phyloP scores from a whole-genome alignment of 2,888 invertebrate species.

The Hybos culiciformis region DNA sequence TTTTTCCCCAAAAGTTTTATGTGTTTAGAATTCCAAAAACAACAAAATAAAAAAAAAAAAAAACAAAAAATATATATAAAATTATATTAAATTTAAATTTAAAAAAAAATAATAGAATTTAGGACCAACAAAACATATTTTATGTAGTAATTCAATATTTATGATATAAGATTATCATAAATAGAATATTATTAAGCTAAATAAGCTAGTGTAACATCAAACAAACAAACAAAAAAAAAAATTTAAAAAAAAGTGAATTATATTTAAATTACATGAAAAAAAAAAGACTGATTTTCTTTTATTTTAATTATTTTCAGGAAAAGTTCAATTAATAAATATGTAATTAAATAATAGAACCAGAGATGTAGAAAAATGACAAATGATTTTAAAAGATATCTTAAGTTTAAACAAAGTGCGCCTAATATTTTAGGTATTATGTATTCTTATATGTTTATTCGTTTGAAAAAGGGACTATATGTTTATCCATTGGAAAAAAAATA shows the following conservation, averaged over 20 bases:
- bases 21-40: constrained; percentile 13
- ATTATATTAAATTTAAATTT: constrained; percentile 11
- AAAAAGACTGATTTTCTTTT: neutral
- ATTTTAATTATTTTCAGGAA: neutral
- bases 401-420: no score
- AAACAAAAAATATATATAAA: constrained; percentile 19
- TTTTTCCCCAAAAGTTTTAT: no score
- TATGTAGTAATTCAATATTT: constrained; percentile 16
- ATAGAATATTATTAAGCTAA: constrained; percentile 15
- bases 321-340: no score
- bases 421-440: no score
- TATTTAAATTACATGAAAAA: constrained; percentile 1
- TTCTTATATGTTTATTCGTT: no score
- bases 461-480: no score
- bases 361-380: no score
- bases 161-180: constrained; percentile 5
- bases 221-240: constrained; percentile 7
- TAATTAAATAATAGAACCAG: no score
- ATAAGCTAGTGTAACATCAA: constrained; percentile 17
- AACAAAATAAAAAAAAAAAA: constrained; percentile 11
- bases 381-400: no score
- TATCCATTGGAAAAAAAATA: no score
- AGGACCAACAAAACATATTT: constrained; percentile 2
- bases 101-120: constrained; percentile 11
- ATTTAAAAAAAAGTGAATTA: constrained; percentile 6